These are phyloP conservation scores for Sterrhoptilus dennistouni DNA, from an alignment of 2,113 vertebrate genomes.

Conservation along the genomic window DNA sequence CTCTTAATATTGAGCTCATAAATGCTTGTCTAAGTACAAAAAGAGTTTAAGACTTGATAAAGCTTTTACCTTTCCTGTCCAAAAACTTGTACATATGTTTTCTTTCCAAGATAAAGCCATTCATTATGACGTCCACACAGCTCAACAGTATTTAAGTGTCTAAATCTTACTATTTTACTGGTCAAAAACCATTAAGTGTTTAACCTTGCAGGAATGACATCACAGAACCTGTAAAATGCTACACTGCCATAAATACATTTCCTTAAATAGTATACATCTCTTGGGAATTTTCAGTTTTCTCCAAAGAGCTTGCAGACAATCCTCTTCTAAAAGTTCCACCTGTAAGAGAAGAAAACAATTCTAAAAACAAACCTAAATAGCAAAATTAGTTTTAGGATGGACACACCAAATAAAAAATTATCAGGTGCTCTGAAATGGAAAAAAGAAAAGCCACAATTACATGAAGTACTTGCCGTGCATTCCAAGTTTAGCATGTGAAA, in stretches of 20 bases:
- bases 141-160: not conserved
- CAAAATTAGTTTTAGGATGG: not conserved
- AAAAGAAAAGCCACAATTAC: not conserved
- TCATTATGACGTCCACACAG: not conserved
- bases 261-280: not conserved
- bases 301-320: constrained; percentile 2
- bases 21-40: not conserved
- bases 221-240: not conserved
- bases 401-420: not conserved
- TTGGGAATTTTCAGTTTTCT: constrained; percentile 36
- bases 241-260: constrained; percentile 18
- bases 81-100: not conserved
- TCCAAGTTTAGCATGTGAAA: not conserved
- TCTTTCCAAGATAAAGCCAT: not conserved
- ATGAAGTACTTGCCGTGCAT: not conserved
- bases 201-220: not conserved
- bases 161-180: not conserved
- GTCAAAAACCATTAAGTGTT: not conserved
- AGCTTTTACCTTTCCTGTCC: not conserved
- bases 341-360: constrained; percentile 56
- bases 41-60: not conserved
- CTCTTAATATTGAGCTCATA: not conserved
- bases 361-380: not conserved
- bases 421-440: not conserved
- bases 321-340: constrained; percentile 50